phyloP scores from a whole-genome alignment of 2,888 invertebrate genomes.

The Stegophylla sp. region DNA sequence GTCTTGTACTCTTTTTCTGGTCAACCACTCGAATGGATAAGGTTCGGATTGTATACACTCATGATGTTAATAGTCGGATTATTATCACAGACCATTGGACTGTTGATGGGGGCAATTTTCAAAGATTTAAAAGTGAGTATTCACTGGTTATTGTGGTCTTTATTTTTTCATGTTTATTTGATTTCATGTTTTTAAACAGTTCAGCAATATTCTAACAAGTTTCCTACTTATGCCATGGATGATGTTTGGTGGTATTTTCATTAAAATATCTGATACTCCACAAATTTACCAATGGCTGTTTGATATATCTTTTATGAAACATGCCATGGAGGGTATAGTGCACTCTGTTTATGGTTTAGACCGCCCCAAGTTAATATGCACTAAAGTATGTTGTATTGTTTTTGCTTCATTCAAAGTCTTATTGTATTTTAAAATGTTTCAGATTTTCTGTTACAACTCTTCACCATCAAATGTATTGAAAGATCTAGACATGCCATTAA shows the following conservation, averaged over 20 bases:
- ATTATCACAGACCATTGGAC: slow-evolving; percentile 84
- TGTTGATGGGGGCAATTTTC: slow-evolving; percentile 77
- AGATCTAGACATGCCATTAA: slow-evolving; percentile 74
- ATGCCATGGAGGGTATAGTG: slow-evolving; percentile 64
- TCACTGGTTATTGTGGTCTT: too few relatives aligned
- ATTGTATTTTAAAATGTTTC: background rate
- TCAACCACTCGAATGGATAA: slow-evolving; percentile 78
- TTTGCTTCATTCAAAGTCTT: background rate
- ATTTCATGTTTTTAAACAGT: slow-evolving; percentile 70
- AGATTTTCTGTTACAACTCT: slow-evolving; percentile 75
- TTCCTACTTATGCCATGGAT: slow-evolving; percentile 86
- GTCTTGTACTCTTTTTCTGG: slow-evolving; percentile 86
- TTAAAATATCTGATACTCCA: slow-evolving; percentile 82
- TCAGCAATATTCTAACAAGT: slow-evolving; percentile 88
- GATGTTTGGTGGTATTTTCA: slow-evolving; percentile 91
- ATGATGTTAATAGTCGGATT: slow-evolving; percentile 80
- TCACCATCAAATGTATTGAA: slow-evolving; percentile 76
- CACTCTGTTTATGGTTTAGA: slow-evolving; percentile 43
- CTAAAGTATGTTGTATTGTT: slow-evolving; percentile 26
- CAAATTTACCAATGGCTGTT: slow-evolving; percentile 82
- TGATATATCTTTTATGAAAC: slow-evolving; percentile 86
- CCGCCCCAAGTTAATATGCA: slow-evolving; percentile 25
- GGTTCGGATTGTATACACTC: slow-evolving; percentile 76
- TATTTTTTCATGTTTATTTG: background rate
- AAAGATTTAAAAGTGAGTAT: slow-evolving; percentile 44